Percentiles rank a stretch among this genome's conserved stretches.
phyloP scores from a whole-genome alignment of 2,888 invertebrate genomes.

The Troilus luridus region DNA sequence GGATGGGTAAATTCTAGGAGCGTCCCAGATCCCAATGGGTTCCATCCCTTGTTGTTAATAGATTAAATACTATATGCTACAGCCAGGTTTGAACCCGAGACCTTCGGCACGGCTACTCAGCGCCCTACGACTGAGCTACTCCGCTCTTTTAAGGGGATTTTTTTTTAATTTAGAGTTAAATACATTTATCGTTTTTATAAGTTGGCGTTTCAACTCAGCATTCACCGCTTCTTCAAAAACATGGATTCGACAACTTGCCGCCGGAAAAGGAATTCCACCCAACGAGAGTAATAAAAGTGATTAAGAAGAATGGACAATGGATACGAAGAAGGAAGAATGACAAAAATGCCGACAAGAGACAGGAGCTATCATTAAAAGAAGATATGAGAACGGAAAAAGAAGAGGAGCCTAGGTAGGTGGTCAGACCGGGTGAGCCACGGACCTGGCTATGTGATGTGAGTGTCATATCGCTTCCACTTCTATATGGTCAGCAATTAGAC shows the following conservation, averaged over 20 bases:
- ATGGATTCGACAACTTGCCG: neutral
- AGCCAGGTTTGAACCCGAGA: no score
- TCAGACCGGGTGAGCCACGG: neutral
- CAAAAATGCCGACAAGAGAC: slow-evolving; percentile 21
- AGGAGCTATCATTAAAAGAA: slow-evolving; percentile 14
- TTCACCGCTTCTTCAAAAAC: neutral
- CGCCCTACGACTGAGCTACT: no score
- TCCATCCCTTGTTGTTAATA: no score
- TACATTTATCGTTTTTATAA: no score
- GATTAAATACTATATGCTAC: no score
- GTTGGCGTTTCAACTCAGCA: neutral
- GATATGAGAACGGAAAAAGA: slow-evolving; percentile 9
- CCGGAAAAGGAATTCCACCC: neutral
- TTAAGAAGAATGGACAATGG: slow-evolving; percentile 19
- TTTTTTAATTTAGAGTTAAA: no score
- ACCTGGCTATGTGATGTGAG: slow-evolving; percentile 42
- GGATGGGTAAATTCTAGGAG: no score
- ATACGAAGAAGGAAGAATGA: neutral
- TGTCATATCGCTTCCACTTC: slow-evolving; percentile 24
- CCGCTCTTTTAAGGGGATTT: no score
- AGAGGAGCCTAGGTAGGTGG: neutral
- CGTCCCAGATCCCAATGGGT: no score
- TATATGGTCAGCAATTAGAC: slow-evolving; percentile 45
- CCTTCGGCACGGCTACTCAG: no score
- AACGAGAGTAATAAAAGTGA: neutral